Evolutionary conservation across 2,888 invertebrate genomes (phyloP), one percentile per base, ranked within the genome.

Genomic region (Carterocephalus palaemon): DNA sequence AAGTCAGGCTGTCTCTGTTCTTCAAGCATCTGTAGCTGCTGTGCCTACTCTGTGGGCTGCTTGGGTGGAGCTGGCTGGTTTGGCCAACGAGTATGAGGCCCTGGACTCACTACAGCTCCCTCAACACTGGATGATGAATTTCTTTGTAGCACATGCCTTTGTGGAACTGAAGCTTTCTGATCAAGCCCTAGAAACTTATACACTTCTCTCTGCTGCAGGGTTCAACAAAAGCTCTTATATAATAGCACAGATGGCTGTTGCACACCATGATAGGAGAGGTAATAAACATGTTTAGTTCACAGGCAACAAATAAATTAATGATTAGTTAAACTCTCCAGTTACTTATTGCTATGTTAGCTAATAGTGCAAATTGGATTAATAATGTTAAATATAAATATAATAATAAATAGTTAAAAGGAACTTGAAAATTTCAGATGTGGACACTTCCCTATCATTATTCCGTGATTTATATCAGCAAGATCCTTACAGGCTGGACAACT

Each of bases 41-140:
- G 91, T 93, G 41, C 97, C 97, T 0, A 91, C 95, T 63, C 90
- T 97, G 48, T 99, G 99, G 99, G 93, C 96, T 26, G 94, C 98
- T 0, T 99, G 99, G 96, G 88, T 95, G 20, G 98, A 98, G 73
- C 82, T 99, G 7, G 93, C 96, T 0, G 91, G 93, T 4, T 82
- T 99, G 1, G 92, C 98, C 40, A 90, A 92, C 51, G 94, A 95
- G 60, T 92, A 93, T 74, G 94, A 95, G 62, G 93, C 92, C 37
- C 67, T 93, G 10, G 88, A 90, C 47, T 85, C 89, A 2, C 68
- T 92, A 2, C 88, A 89, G 46, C 72, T 93, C 26, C 97, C 97
- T 0, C 91, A 92, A 54, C 96, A 97, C 75, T 99, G 98, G 98
- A 96, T 98, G 89, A 93, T 94, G 74, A 90, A 95, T 56, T 94